These are phyloP conservation scores for Ophion ventricosus DNA, from an alignment of 2,888 invertebrate species.

Conservation along the genomic window DNA sequence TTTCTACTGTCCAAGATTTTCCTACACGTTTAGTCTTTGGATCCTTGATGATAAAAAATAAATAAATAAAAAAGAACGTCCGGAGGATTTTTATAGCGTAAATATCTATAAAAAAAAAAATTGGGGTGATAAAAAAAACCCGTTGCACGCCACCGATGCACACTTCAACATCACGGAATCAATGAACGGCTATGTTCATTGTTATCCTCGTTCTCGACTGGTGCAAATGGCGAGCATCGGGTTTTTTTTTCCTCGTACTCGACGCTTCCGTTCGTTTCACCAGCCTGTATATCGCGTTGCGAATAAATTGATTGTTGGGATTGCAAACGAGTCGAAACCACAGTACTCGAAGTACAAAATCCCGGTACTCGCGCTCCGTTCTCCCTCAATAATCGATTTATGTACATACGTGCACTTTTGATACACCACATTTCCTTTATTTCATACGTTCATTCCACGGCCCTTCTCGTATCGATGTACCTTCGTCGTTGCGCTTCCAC, in stretches of 20 bases:
- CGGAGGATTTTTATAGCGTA: no score
- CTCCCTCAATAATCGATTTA: neutral
- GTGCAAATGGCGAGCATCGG: neutral
- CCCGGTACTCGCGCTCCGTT: neutral
- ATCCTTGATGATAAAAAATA: no score
- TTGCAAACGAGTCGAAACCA: neutral
- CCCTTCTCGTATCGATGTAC: neutral
- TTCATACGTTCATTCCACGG: slow-evolving; percentile 7
- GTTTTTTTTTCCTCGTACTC: neutral
- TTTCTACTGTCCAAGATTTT: no score
- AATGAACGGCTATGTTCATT: neutral
- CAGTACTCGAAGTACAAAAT: neutral
- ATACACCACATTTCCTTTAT: slow-evolving; percentile 8
- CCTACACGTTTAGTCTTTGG: no score
- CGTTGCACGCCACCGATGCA: no score
- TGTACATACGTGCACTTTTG: slow-evolving; percentile 8
- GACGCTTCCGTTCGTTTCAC: slow-evolving; percentile 22
- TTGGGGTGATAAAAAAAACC: no score
- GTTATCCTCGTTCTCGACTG: neutral
- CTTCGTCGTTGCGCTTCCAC: slow-evolving; percentile 12
- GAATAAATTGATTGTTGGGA: slow-evolving; percentile 1
- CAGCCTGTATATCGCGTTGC: slow-evolving; percentile 7
- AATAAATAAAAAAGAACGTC: no score
- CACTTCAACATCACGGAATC: neutral
- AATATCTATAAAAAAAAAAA: no score